A percentile compares a stretch with the other conserved stretches of the same genome.
phyloP scores from a whole-genome alignment of 2,113 vertebrate species.

The Machaerirhynchus nigripectus region DNA sequence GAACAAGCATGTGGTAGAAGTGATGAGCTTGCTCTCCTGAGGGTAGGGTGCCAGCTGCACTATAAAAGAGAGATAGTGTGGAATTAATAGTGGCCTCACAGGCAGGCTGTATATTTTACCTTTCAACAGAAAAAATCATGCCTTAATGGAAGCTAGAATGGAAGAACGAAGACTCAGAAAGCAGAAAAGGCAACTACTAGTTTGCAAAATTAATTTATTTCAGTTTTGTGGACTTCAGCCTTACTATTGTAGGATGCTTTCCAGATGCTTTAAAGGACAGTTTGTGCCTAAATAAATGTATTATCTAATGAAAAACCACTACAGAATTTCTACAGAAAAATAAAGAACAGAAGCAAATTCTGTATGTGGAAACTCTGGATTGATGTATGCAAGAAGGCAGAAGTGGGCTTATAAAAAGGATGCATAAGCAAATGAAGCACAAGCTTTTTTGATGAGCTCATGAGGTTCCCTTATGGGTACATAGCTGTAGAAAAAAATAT shows the following conservation, averaged over 20 bases:
- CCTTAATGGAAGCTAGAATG: conserved; percentile 21
- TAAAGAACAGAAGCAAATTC: not conserved
- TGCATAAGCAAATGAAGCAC: not conserved
- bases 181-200: not conserved
- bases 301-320: not conserved
- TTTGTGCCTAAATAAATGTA: not conserved
- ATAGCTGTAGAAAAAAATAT: not conserved
- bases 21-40: conserved; percentile 62
- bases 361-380: not conserved
- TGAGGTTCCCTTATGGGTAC: not conserved
- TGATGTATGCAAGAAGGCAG: not conserved
- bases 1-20: conserved; percentile 66
- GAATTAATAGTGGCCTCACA: conserved; percentile 69
- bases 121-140: conserved; percentile 42
- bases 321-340: not conserved
- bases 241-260: not conserved
- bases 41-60: conserved; percentile 70
- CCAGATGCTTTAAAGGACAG: not conserved
- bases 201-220: conserved; percentile 4
- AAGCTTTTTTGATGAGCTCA: not conserved
- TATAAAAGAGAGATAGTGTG: conserved; percentile 61
- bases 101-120: conserved; percentile 49
- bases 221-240: not conserved
- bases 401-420: not conserved
- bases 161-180: not conserved